These are phyloP conservation scores for Hemicrepidius hirtus DNA, from an alignment of 2,888 invertebrate species.

Conservation along the genomic window DNA sequence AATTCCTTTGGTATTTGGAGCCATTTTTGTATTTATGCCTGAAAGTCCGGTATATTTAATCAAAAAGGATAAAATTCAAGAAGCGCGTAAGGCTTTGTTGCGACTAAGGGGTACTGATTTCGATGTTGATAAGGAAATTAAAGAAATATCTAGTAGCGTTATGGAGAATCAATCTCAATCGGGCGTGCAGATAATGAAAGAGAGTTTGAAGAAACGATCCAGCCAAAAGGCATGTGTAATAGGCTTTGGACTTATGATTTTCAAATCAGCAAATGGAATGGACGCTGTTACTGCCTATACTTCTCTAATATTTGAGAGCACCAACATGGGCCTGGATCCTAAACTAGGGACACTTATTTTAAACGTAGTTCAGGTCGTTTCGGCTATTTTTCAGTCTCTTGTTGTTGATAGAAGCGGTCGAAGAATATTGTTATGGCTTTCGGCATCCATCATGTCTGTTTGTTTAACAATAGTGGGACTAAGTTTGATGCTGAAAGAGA, in stretches of 20 bases:
- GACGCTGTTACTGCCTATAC: conserved; percentile 78
- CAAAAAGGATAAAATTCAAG: conserved; percentile 76
- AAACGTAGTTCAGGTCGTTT: conserved; percentile 81
- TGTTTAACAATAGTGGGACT: conserved; percentile 80
- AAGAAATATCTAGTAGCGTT: conserved; percentile 74
- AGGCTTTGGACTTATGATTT: conserved; percentile 78
- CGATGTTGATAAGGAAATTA: conserved; percentile 78
- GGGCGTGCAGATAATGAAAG: conserved; percentile 74
- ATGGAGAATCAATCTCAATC: conserved; percentile 68
- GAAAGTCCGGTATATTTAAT: conserved; percentile 87
- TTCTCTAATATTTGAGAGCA: conserved; percentile 74
- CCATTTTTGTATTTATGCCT: conserved; percentile 85
- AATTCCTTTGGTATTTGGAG: conserved; percentile 80
- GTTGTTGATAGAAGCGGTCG: conserved; percentile 87
- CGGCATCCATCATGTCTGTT: conserved; percentile 80
- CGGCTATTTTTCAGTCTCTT: conserved; percentile 81
- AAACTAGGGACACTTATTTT: conserved; percentile 76
- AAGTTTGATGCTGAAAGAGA: conserved; percentile 74
- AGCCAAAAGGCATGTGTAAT: conserved; percentile 76
- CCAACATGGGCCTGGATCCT: conserved; percentile 70
- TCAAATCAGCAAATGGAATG: conserved; percentile 79
- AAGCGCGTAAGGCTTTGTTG: conserved; percentile 80
- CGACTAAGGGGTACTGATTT: conserved; percentile 82
- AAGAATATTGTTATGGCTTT: conserved; percentile 81
- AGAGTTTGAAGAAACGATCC: conserved; percentile 76